These are phyloP conservation scores for Dufourea novaeangliae DNA, from an alignment of 1,140 invertebrate genomes.

Conservation along the genomic window DNA sequence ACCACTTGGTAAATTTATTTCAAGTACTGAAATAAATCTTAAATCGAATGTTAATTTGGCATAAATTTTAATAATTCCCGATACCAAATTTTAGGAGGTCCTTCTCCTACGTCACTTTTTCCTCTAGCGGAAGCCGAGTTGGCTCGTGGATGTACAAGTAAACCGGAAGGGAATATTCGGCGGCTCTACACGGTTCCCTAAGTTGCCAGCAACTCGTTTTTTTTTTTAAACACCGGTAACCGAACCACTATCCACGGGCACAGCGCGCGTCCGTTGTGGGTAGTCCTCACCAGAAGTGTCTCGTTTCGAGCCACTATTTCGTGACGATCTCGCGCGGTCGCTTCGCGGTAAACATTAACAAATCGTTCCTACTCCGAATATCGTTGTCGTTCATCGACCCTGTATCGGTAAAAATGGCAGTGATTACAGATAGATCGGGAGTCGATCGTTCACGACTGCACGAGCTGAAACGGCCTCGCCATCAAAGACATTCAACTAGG, in stretches of 20 bases:
- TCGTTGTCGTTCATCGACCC: conserved; percentile 15
- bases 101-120: no score
- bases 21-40: no score
- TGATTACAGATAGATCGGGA: conserved; percentile 23
- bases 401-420: conserved; percentile 25
- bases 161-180: neutral
- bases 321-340: neutral
- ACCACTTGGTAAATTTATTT: no score
- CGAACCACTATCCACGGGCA: conserved; percentile 11
- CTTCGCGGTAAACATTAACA: conserved; percentile 6
- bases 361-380: neutral
- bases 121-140: no score
- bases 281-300: neutral
- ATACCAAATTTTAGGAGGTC: no score
- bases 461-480: neutral
- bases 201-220: conserved; percentile 57
- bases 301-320: neutral
- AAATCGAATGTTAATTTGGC: no score
- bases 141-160: no score
- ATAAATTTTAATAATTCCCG: no score
- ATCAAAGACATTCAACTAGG: conserved; percentile 11
- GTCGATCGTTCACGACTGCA: conserved; percentile 15
- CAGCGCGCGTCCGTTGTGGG: neutral
- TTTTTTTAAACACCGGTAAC: neutral
- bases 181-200: neutral